Evolutionary conservation across 2,888 invertebrate genomes (phyloP).

Genomic region (Hypselothyrea guttata): DNA sequence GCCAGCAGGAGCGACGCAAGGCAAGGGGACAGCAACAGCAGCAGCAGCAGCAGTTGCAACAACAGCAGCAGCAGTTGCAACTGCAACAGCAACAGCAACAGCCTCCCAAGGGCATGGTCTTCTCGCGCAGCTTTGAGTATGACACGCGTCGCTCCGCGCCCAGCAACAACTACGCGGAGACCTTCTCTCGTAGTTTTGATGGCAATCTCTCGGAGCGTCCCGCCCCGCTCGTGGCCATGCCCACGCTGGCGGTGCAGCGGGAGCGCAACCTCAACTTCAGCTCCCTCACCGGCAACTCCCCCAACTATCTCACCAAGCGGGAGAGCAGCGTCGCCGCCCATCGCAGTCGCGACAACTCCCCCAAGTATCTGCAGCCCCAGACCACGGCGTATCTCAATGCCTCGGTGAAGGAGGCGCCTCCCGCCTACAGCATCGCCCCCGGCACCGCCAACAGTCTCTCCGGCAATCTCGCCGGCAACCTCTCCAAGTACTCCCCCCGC

Average conservation of each 20-base stretch:
- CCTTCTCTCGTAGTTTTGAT: conserved; percentile 82
- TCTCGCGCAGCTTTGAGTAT: conserved; percentile 82
- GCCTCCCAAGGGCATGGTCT: conserved; percentile 80
- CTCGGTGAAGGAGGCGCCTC: conserved; percentile 80
- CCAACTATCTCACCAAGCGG: conserved; percentile 81
- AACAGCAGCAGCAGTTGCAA: conserved; percentile 18
- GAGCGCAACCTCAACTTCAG: conserved; percentile 81
- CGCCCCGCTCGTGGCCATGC: conserved; percentile 42
- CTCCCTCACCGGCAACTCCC: conserved; percentile 81
- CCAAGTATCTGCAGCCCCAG: conserved; percentile 79
- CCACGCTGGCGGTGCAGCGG: conserved; percentile 65
- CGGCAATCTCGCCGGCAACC: no score
- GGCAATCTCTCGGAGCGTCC: conserved; percentile 80
- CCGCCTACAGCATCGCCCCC: conserved; percentile 64
- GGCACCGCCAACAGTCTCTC: conserved; percentile 16
- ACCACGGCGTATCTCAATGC: conserved; percentile 80
- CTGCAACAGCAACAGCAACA: conserved; percentile 31
- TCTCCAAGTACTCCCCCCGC: conserved; percentile 71
- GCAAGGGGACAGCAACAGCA: conserved; percentile 54
- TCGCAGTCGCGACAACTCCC: conserved; percentile 81
- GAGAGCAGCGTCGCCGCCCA: conserved; percentile 69
- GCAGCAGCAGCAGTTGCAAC: conserved; percentile 48
- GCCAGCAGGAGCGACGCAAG: conserved; percentile 67
- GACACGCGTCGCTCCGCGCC: conserved; percentile 79
- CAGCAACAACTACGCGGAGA: conserved; percentile 79